Base-by-base conservation (phyloP, 2,888 invertebrate species). In the Platycheirus albimanus region DNA sequence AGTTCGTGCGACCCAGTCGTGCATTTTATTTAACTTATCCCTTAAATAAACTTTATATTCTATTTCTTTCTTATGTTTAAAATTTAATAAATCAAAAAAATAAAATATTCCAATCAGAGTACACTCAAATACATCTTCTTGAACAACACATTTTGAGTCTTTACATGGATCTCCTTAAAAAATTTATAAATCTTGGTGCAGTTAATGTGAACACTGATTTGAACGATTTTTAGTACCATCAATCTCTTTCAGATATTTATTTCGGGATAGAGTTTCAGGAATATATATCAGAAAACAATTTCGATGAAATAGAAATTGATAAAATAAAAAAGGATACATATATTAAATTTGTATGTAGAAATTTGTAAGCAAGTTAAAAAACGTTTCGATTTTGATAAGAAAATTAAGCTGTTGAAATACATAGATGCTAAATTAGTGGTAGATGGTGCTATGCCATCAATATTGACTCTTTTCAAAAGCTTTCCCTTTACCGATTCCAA, bases 21-120 rank as follows among this genome's bases (percentile, higher is more conserved):
- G n/a, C n/a, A n/a, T n/a, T n/a, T n/a, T n/a, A n/a, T n/a, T 28
- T 61, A 19, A 61, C 1, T 10, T 17, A 49, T 30, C 28, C 30
- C 0, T 6, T 3, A 41, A 61, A 61, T 43, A 52, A 63, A 45
- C 24, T 52, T 13, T 63, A 63, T 63, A 6, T 72, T 15, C 63
- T 45, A n/a, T 72, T 72, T 33, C 52, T 72, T 8, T 33, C 61
- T 30, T 71, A 71, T 61, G 41, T 70, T 38, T 58, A 49, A 38
- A 58, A 58, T 28, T 15, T 51, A 15, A 24, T 51, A 41, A 58
- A 70, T 41, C 13, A 58, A 33, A 19, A 19, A 61, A 71, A 71
- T 51, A 61, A 58, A 71, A 36, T 49, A 17, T 71, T 71, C 11
- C 69, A 70, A 69, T 20, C 56, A n/a, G 61, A 71, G 15, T 19